A percentile compares a stretch with the other conserved stretches of the same genome.
These are phyloP conservation scores for Tuta absoluta DNA, from an alignment of 2,888 invertebrate genomes.

Conservation along the genomic window DNA sequence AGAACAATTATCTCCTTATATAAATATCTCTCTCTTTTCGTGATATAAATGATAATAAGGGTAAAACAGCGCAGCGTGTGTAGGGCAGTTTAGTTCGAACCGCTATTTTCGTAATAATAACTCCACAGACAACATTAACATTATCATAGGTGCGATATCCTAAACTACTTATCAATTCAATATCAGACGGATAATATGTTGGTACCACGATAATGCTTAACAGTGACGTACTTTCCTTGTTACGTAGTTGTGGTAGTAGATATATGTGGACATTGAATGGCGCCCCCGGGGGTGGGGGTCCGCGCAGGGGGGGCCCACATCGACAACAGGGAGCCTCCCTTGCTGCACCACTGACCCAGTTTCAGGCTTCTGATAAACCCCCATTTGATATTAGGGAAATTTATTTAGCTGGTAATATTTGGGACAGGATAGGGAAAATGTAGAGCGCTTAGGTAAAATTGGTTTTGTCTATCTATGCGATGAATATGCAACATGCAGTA, in stretches of 20 bases:
- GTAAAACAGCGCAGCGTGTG: too few species aligned
- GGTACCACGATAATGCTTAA: background rate
- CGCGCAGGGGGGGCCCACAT: slow-evolving; percentile 34
- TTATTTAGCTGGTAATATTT: slow-evolving; percentile 7
- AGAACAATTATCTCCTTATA: too few species aligned
- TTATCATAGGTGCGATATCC: background rate
- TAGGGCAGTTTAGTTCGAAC: too few species aligned
- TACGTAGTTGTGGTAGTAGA: slow-evolving; percentile 5
- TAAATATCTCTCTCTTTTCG: too few species aligned
- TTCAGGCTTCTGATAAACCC: slow-evolving; percentile 45
- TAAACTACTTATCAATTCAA: background rate
- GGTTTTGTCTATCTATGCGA: background rate
- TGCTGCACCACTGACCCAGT: slow-evolving; percentile 75
- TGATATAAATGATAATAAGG: too few species aligned
- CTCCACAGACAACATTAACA: background rate
- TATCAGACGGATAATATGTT: slow-evolving; percentile 10
- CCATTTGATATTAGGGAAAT: slow-evolving; percentile 18
- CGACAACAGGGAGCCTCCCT: slow-evolving; percentile 54
- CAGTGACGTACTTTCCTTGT: background rate
- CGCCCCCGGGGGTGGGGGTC: slow-evolving; percentile 4
- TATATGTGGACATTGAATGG: slow-evolving; percentile 34
- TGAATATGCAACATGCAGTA: background rate
- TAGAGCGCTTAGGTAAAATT: background rate
- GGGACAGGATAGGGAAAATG: slow-evolving; percentile 1
- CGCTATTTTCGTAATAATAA: too few species aligned